phyloP scores from a whole-genome alignment of 2,888 invertebrate species.

The Sceliomorpha sp. region DNA sequence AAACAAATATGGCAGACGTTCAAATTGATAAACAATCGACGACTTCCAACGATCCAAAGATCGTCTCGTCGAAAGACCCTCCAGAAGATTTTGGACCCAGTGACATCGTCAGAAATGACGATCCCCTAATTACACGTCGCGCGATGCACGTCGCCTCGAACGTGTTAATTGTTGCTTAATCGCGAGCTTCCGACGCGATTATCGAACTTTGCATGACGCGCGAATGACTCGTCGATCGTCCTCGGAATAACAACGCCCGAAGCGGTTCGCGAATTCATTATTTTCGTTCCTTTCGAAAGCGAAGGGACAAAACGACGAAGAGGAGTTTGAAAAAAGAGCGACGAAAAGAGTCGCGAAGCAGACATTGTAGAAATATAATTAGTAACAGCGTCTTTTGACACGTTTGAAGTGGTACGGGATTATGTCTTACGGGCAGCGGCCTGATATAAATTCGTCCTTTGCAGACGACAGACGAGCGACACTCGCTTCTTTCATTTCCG shows the following conservation, averaged over 20 bases:
- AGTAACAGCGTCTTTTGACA: background rate
- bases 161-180: conserved; percentile 52
- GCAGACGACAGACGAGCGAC: conserved; percentile 47
- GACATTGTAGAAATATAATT: conserved; percentile 9
- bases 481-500: conserved; percentile 55
- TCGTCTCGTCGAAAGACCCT: too few species aligned
- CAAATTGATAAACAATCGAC: too few species aligned
- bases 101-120: conserved; percentile 15
- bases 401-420: background rate
- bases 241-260: conserved; percentile 7
- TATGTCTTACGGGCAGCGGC: conserved; percentile 2
- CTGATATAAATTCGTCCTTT: conserved; percentile 46
- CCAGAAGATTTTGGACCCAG: conserved; percentile 26
- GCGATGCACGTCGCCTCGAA: conserved; percentile 40
- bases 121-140: conserved; percentile 32
- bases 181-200: conserved; percentile 25
- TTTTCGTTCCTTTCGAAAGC: too few species aligned
- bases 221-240: too few species aligned
- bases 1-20: too few species aligned
- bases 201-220: too few species aligned
- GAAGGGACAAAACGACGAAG: too few species aligned
- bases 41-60: too few species aligned
- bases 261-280: too few species aligned
- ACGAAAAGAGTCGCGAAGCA: background rate
- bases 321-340: too few species aligned